Percentiles rank a stretch among this genome's conserved stretches.
Conservation (phyloP, 2,888 invertebrate species). For the Sminthurides aquaticus region DNA sequence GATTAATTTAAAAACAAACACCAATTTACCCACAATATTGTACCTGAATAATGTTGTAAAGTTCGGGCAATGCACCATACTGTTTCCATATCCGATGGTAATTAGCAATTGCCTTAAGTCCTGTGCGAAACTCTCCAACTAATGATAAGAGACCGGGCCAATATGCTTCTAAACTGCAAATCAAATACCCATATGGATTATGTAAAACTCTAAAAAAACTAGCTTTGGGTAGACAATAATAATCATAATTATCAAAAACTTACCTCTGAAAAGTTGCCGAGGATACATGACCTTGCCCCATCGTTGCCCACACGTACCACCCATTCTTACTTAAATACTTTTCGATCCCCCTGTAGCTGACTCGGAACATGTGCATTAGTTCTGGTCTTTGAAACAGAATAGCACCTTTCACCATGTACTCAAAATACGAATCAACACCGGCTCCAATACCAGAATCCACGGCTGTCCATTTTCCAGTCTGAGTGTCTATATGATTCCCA, state of each 20-base stretch:
- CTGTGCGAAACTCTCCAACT: constrained; percentile 79
- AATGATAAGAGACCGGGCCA: constrained; percentile 93
- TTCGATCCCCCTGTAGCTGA: constrained; percentile 67
- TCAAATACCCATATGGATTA: no score
- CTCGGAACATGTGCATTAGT: constrained; percentile 82
- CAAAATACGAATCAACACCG: constrained; percentile 92
- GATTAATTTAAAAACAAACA: neutral
- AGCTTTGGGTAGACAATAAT: no score
- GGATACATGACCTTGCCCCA: constrained; percentile 91
- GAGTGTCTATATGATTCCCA: constrained; percentile 94
- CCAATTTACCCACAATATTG: neutral
- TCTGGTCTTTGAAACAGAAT: constrained; percentile 82
- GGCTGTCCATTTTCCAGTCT: constrained; percentile 93
- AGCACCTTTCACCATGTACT: constrained; percentile 94
- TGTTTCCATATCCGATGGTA: constrained; percentile 96
- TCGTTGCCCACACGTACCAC: constrained; percentile 99
- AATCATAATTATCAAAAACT: no score
- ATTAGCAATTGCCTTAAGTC: constrained; percentile 86
- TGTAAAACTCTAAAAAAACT: neutral
- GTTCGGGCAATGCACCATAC: constrained; percentile 96
- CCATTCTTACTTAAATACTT: constrained; percentile 85
- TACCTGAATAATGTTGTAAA: constrained; percentile 81
- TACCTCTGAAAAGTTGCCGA: constrained; percentile 40
- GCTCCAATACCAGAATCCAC: constrained; percentile 41
- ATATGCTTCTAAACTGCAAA: constrained; percentile 81